Evolutionary conservation across 2,113 vertebrate genomes (phyloP).

Genomic region (Trichechus manatus): DNA sequence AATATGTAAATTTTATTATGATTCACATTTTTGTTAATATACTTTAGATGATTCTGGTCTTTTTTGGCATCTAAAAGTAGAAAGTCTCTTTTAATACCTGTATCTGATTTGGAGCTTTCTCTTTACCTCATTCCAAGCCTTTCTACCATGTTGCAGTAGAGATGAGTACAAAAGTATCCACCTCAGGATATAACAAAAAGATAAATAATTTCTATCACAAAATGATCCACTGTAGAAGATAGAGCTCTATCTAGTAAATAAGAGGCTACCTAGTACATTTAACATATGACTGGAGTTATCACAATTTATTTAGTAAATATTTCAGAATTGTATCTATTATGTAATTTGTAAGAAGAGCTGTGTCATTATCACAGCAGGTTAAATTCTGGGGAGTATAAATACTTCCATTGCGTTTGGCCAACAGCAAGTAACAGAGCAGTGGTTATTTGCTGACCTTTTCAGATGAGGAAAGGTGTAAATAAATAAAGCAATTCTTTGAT

Average conservation of each 20-base stretch:
- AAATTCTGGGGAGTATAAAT: slow-evolving; percentile 23
- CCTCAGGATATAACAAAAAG: neutral
- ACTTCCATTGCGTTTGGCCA: slow-evolving; percentile 41
- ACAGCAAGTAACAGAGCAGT: neutral
- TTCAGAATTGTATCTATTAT: slow-evolving; percentile 36
- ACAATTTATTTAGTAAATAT: slow-evolving; percentile 60
- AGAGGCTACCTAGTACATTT: slow-evolving; percentile 9
- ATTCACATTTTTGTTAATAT: slow-evolving; percentile 28
- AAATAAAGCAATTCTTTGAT: slow-evolving; percentile 72
- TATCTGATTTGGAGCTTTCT: slow-evolving; percentile 33
- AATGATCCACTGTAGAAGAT: slow-evolving; percentile 1
- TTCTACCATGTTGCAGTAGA: neutral
- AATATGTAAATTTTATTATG: neutral
- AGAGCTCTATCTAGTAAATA: slow-evolving; percentile 29
- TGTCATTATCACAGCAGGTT: slow-evolving; percentile 35
- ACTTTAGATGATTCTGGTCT: neutral
- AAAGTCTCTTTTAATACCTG: neutral
- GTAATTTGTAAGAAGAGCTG: slow-evolving; percentile 35
- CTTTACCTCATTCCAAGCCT: slow-evolving; percentile 13
- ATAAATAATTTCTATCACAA: slow-evolving; percentile 27
- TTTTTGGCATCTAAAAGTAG: neutral
- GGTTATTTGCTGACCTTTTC: slow-evolving; percentile 67
- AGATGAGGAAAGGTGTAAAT: slow-evolving; percentile 55
- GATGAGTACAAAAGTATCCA: neutral
- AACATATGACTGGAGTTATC: slow-evolving; percentile 17